Conservation (phyloP, 1,140 invertebrate genomes). For the Brachionus plicatilis region DNA sequence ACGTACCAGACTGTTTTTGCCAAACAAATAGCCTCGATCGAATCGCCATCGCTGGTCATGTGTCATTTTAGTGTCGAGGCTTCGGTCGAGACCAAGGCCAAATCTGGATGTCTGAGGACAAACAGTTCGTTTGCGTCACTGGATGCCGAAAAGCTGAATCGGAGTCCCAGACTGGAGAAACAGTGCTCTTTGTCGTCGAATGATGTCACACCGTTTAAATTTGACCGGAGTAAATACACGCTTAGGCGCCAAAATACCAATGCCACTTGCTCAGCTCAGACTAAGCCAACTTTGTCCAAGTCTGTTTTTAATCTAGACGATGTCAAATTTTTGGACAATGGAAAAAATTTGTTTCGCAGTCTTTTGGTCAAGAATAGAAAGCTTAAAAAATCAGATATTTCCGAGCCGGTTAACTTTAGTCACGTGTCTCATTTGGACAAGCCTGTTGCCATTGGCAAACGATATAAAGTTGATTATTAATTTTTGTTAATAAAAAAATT, state of each 20-base stretch:
- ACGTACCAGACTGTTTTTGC: conserved; percentile 8
- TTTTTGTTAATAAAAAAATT: conserved; percentile 5
- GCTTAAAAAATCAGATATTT: conserved; percentile 37
- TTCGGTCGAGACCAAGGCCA: not conserved
- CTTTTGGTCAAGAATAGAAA: conserved; percentile 27
- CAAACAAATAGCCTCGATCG: not conserved
- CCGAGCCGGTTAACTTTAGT: conserved; percentile 32
- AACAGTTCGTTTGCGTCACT: not conserved
- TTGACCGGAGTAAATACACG: not conserved
- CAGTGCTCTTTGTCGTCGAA: not conserved
- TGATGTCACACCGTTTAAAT: not conserved
- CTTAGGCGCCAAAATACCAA: not conserved
- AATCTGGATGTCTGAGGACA: not conserved
- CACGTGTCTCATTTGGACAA: conserved; percentile 37
- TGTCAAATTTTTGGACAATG: not conserved
- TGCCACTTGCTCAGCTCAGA: not conserved
- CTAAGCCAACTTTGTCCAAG: not conserved
- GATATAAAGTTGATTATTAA: conserved; percentile 37
- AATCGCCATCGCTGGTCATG: not conserved
- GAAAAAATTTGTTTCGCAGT: not conserved
- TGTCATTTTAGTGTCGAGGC: not conserved
- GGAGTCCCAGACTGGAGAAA: not conserved
- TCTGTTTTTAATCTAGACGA: conserved; percentile 14
- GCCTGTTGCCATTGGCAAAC: conserved; percentile 31
- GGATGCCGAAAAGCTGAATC: not conserved